Evolutionary conservation across 2,113 vertebrate species (phyloP), one percentile per base, ranked within the genome.

Genomic region (Microtus oregoni): DNA sequence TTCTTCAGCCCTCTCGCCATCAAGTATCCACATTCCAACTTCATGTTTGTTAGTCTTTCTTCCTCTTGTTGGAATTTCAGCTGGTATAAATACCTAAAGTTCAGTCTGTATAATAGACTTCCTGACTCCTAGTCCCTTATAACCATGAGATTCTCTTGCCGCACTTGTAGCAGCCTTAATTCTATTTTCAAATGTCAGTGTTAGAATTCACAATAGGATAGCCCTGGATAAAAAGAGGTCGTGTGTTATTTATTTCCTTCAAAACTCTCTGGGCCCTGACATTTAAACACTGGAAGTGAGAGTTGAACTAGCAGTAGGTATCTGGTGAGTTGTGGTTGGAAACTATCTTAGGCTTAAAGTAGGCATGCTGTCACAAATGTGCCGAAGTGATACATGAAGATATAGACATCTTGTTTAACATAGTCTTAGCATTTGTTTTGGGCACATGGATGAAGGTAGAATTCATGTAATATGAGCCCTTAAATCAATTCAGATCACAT

Each of bases 301-400:
- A 78, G 86, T 26, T 76, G 86, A 67, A 67, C 32, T 91, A 11
- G 0, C 0, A 58, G 10, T 55, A 11, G 76, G 5, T 52, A 17
- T 94, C 19, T 97, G 90, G 5, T 55, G 7, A 89, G 68, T 90
- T 83, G 73, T 95, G 93, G 86, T 44, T 94, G 85, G 65, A 89
- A 76, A 92, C 1, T 63, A 94, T 41, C 38, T 93, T 86, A 90
- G 92, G 68, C 52, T 50, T 35, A 90, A 30, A 28, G 15, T 41
- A 93, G 81, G 89, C 83, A 93, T 93, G 78, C 79, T 96, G 14
- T 82, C 58, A 95, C 28, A 79, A 22, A 67, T 88, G 19, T 96
- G 81, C 22, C 32, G 75, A 77, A 70, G 76, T 58, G 91, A 70
- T 22, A 4, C 3, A 94, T 82, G 58, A 88, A 95, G 95, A 35